These are phyloP conservation scores for Lepetodrilus schrolli DNA, from an alignment of 2,888 invertebrate genomes.

Conservation along the genomic window DNA sequence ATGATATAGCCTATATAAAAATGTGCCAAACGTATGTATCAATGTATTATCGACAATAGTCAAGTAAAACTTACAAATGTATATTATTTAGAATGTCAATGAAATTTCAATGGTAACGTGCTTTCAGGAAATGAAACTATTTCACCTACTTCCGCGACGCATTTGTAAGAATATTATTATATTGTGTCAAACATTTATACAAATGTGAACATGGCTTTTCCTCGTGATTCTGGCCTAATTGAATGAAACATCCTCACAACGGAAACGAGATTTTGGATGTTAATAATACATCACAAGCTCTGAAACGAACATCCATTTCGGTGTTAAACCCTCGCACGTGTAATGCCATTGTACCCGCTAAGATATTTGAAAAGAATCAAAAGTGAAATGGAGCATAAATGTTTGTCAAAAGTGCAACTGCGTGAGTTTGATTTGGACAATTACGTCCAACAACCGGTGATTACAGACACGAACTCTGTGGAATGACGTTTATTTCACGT, in stretches of 20 bases:
- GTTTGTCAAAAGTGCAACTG: not conserved
- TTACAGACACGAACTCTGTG: not conserved
- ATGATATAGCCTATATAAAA: too few relatives aligned
- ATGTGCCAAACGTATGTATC: too few relatives aligned
- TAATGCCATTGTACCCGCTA: not conserved
- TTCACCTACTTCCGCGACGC: slow-evolving; percentile 15
- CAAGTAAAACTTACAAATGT: too few relatives aligned
- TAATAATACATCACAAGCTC: slow-evolving; percentile 28
- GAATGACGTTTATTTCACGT: not conserved
- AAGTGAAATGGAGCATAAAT: slow-evolving; percentile 1
- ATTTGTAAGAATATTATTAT: not conserved
- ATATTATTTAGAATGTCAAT: too few relatives aligned
- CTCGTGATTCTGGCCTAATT: slow-evolving; percentile 27
- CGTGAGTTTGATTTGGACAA: not conserved
- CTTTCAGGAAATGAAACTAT: slow-evolving; percentile 19
- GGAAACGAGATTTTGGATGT: slow-evolving; percentile 26
- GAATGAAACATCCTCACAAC: slow-evolving; percentile 24
- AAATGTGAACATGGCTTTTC: slow-evolving; percentile 27
- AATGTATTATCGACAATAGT: too few relatives aligned
- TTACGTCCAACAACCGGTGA: not conserved
- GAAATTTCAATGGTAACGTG: slow-evolving; percentile 24
- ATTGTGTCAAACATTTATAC: slow-evolving; percentile 11
- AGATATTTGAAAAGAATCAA: not conserved
- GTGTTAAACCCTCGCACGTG: slow-evolving; percentile 7
- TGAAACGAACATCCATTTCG: slow-evolving; percentile 14